Base-by-base conservation (phyloP, 2,797 vertebrate genomes). In the Botia kubotai region DNA sequence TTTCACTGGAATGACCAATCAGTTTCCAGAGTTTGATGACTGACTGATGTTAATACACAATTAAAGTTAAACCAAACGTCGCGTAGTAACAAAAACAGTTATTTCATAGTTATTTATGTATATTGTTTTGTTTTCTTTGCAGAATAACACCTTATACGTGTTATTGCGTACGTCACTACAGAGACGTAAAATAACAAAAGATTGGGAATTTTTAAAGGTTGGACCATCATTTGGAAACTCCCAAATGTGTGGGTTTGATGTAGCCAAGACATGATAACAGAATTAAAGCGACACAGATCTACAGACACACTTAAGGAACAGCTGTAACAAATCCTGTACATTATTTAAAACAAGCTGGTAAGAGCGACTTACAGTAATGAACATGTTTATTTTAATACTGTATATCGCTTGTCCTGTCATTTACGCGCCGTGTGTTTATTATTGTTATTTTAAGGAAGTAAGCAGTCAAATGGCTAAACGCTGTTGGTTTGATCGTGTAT, bases 211-310 rank as follows among this genome's bases (percentile, higher is more conserved):
- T 77, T 19, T 23, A 3, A n/a, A 67, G 2, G 2, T 17, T 55
- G 3, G 14, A 29, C 19, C 26, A 36, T 33, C 16, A 4, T 0
- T 66, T 46, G 66, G 75, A 77, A 77, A 70, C 53, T 69, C 75
- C 75, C 6, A 55, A 6, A 5, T 19, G 12, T 63, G 26, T n/a
- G 6, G 26, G 29, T 36, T 13, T 52, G 26, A 29, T 36, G 29
- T 2, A 48, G 33, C 33, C 16, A 75, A n/a, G 33, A 6, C n/a
- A 13, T 4, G 14, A 62, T 58, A 8, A 6, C 21, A 67, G 33
- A 55, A 6, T 3, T 5, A n/a, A 53, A 53, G 29, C n/a, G 1
- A 23, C 7, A 12, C 13, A n/a, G 8, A 29, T 33, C 4, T 2
- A 26, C 53, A 13, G 43, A 14, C 14, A 60, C 53, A 0, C 5